Evolutionary conservation across 2,888 invertebrate genomes (phyloP), one percentile per base, ranked within the genome.

Genomic region (Bruchidius siliquastri): DNA sequence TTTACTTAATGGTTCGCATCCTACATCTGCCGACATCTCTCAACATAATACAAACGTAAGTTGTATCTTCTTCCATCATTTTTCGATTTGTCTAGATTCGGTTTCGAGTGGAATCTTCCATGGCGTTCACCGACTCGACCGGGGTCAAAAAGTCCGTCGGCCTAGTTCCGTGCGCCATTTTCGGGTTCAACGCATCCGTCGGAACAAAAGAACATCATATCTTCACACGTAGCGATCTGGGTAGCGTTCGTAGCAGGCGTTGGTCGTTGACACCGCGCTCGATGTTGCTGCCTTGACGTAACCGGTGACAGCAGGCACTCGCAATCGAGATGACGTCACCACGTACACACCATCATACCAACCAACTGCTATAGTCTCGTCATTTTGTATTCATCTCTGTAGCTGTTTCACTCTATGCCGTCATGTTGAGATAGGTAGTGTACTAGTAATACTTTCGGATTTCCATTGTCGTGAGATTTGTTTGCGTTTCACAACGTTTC

Each of bases 111-210:
- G 26, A 26, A 26, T 26, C 13, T 49, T 49, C 49, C 18, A 1
- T 13, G 49, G 49, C 49, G 30, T 30, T 30, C 30, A 30, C 30
- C 30, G 30, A 8, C 4, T n/a, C 20, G 21, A n/a, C 21, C 69
- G 69, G 21, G 22, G 69, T 69, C 69, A 26, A 69, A 26, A 69
- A 69, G 26, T 26, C 21, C 69, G 69, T 21, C 69, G 69, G 26
- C 69, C 69, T 22, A 69, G 26, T 69, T 69, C n/a, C 69, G 21
- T 69, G n/a, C 69, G 69, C 69, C 22, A 21, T 69, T 69, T 20
- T 26, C 21, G 69, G 22, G 69, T 26, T 69, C 21, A 49, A 49
- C 49, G 49, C 49, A 49, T 49, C 49, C 10, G 18, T 49, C 49
- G 49, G 49, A 49, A 49, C 49, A 49, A 49, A 49, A 49, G 49